Base-by-base conservation (phyloP, 2,888 invertebrate species). In the Drosophila neutralis region DNA sequence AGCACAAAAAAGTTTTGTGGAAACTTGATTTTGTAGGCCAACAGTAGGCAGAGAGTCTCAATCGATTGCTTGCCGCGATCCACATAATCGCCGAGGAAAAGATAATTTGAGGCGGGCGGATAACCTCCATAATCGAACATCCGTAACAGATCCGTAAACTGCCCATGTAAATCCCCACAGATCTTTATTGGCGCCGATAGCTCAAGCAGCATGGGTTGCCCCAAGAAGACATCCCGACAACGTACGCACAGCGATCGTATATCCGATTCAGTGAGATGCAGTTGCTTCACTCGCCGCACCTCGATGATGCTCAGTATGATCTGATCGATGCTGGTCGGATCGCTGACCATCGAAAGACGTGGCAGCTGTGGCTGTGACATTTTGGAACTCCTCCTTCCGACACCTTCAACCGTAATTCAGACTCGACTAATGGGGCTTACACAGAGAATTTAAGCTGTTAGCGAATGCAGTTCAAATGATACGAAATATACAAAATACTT, bases 11-110 rank as follows among this genome's bases (percentile, higher is more conserved):
- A 98, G 94, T 98, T 98, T 92, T 83, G 72, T 0, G 81, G 80
- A 93, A 98, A 98, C 94, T 98, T 98, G 92, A 98, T 98, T 94
- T 99, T 99, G 94, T 98, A 99, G 40, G 98, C 98, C 83, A 99
- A 94, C 76, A 98, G 94, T 74, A 99, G 95, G 93, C 98, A 98
- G 91, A 99, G 98, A 2, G 98, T 98, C 94, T 99, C 98, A 84
- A 99, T 94, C 0, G 98, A 98, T 93, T 98, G 98, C 93, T 98
- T 98, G 86, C 98, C 98, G 92, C 98, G 97, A 93, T 98, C 98
- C 71, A 98, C 98, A 91, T 99, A 98, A 93, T 98, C 98, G 49
- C 98, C 99, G 81, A 98, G 95, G 94, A 99, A 99, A 80, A 99
- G 94, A 94, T 99, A 99, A 94, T 99, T 99, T 72, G 98, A 97